Base-by-base conservation (phyloP, 2,888 invertebrate genomes). In the Mythimna impura region DNA sequence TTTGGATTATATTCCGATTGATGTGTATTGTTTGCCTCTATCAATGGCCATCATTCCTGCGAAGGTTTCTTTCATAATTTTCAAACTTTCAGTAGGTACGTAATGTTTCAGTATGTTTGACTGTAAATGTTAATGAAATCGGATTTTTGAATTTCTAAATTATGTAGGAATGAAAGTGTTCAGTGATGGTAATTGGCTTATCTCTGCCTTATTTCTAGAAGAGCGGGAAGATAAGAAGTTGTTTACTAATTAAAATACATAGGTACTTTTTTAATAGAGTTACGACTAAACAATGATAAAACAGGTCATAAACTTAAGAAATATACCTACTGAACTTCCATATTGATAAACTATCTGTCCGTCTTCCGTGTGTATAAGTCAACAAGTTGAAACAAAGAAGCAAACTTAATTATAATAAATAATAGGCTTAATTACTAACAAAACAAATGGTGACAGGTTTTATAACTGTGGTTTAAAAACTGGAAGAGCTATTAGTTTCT, bases 331-430 rank as follows among this genome's bases (percentile, higher is more conserved):
- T 54, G 43, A 12, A 67, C 55, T 52, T 47, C 36, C n/a, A 62
- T 50, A 25, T 25, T 68, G 78, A 77, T 77, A 76, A 67, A 78
- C 52, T 64, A 78, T 47, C 47, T 47, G 17, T 47, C 17, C 71
- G 9, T 9, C 52, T 67, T 64, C 64, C 55, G 52, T 61, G 22
- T 64, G 14, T 71, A 60, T 25, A 36, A 34, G 47, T 47, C 78
- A 78, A 78, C 55, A 71, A 76, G 62, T 66, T 58, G 58, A 43
- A 66, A 58, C n/a, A 50, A 81, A 55, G 50, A 30, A 66, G 7
- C 1, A 22, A 54, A 25, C 8, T n/a, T 22, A 22, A 50, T 66
- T 47, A 30, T 60, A 12, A 65, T n/a, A 65, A 80, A 62, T 52
- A 57, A 50, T 61, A n/a, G 6, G 10, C 12, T 58, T 57, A 54